Conservation (phyloP, 2,888 invertebrate genomes). For the Hypercompe scribonia region DNA sequence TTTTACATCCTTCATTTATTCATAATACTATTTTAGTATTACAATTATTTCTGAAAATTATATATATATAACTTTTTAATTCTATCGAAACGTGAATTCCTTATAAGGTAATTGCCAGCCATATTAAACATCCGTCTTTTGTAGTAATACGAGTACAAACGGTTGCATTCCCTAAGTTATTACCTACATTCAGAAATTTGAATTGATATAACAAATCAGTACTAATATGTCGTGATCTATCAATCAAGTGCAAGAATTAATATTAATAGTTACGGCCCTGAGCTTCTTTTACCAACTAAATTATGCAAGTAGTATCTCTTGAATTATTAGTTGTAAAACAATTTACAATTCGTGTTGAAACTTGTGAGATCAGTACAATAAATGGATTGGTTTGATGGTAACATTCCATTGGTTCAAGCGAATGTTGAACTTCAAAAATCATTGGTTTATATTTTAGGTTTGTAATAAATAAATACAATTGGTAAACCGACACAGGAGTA, state of each 20-base stretch:
- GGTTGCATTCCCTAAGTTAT: background rate
- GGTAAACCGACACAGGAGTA: background rate
- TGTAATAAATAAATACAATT: background rate
- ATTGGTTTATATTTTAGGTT: background rate
- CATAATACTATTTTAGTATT: background rate
- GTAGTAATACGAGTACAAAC: background rate
- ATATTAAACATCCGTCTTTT: background rate
- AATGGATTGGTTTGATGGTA: background rate
- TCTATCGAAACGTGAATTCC: background rate
- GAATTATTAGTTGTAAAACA: constrained; percentile 4
- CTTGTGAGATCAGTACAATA: background rate
- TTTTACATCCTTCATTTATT: too few relatives aligned
- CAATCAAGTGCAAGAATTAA: constrained; percentile 17
- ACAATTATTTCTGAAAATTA: background rate
- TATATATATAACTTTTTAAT: background rate
- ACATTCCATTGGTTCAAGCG: background rate
- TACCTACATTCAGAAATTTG: background rate
- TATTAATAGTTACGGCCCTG: constrained; percentile 12
- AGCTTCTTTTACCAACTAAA: constrained; percentile 11
- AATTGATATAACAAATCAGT: constrained; percentile 1
- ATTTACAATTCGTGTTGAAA: background rate
- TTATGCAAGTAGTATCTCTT: background rate
- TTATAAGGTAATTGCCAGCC: background rate
- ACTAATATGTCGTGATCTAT: constrained; percentile 16
- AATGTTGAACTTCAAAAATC: background rate